phyloP scores from a whole-genome alignment of 2,113 vertebrate species.

The Chauna torquata region DNA sequence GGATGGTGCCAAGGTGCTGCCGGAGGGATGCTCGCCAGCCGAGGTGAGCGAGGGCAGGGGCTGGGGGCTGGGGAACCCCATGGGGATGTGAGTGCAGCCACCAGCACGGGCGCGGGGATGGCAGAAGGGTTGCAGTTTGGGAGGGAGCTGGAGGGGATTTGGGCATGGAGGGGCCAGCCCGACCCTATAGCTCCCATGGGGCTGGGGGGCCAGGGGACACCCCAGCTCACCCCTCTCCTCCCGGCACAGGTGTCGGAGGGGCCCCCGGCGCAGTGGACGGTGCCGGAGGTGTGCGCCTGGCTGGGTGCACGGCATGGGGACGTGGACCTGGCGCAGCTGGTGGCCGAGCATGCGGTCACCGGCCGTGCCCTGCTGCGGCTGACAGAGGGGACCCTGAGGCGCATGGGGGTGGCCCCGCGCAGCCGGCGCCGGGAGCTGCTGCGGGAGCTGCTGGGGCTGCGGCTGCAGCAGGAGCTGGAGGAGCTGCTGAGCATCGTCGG shows the following conservation, averaged over 20 bases:
- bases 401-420: neutral
- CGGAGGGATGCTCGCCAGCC: rapidly evolving
- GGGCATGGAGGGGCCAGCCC: rapidly evolving
- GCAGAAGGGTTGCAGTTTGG: rapidly evolving
- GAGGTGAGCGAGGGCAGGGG: neutral
- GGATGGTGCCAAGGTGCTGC: neutral
- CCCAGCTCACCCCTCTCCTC: neutral
- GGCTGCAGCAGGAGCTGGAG: neutral
- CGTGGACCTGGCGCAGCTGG: neutral
- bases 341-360: neutral
- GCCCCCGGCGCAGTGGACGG: neutral
- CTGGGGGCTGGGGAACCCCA: neutral
- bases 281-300: neutral
- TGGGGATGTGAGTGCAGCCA: rapidly evolving
- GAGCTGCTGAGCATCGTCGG: neutral
- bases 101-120: rapidly evolving
- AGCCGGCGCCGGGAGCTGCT: conserved; percentile 7
- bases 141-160: rapidly evolving
- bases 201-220: neutral
- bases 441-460: conserved; percentile 30
- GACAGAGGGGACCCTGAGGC: neutral
- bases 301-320: neutral
- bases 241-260: neutral
- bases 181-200: rapidly evolving
- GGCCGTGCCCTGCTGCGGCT: neutral